Evolutionary conservation across 1,140 invertebrate genomes (phyloP).

Genomic region (Laupala kohalensis): DNA sequence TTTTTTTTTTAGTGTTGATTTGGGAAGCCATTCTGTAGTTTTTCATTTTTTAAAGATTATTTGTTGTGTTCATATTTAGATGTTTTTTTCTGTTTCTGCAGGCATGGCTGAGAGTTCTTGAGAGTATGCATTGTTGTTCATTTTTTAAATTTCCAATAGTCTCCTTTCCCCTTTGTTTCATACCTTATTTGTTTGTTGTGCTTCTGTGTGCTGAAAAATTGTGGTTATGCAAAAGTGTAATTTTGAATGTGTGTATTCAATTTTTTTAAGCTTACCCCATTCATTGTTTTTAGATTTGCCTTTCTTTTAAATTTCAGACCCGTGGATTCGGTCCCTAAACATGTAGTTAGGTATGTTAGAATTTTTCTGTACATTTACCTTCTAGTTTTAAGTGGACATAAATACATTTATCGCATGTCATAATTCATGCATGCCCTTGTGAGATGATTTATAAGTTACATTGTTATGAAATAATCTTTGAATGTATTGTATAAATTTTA

Average conservation of each 20-base stretch:
- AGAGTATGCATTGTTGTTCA: not conserved
- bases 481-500: too few species aligned
- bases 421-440: too few species aligned
- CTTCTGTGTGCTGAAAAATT: not conserved
- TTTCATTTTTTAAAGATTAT: not conserved
- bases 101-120: not conserved
- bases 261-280: not conserved
- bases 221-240: not conserved
- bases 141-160: conserved; percentile 11
- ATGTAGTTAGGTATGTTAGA: conserved; percentile 45
- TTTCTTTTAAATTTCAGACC: conserved; percentile 48
- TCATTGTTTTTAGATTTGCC: conserved; percentile 35
- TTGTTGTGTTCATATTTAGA: not conserved
- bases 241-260: not conserved
- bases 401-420: too few species aligned
- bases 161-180: conserved; percentile 16
- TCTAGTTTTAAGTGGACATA: not conserved
- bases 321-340: conserved; percentile 39
- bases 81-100: not conserved
- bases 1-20: too few species aligned
- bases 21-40: not conserved
- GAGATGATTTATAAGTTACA: too few species aligned
- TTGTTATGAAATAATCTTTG: too few species aligned
- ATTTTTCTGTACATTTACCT: conserved; percentile 11
- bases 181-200: conserved; percentile 17